Conservation (phyloP, 2,113 vertebrate species). For the Leptodactylus fuscus region DNA sequence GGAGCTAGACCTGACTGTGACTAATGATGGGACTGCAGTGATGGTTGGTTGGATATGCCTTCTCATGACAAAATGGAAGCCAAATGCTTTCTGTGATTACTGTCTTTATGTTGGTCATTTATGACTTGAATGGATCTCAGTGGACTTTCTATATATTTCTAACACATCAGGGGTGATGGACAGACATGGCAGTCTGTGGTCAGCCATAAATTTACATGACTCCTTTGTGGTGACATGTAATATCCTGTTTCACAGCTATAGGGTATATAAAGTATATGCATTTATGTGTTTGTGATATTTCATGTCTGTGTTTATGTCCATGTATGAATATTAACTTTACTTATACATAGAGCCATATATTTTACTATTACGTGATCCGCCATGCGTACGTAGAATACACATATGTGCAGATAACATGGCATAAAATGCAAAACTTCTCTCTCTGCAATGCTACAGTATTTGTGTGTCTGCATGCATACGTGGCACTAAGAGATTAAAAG, state of each 20-base stretch:
- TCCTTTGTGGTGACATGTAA: constrained; percentile 18
- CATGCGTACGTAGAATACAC: neutral
- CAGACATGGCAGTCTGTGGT: neutral
- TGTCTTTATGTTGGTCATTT: neutral
- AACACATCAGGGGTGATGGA: constrained; percentile 15
- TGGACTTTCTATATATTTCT: neutral
- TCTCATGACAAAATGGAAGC: neutral
- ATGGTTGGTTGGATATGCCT: neutral
- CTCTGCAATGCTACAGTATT: neutral
- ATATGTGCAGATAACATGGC: neutral
- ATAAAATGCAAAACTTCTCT: neutral
- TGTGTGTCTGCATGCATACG: constrained; percentile 7
- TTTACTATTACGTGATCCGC: constrained; percentile 13
- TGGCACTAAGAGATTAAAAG: constrained; percentile 11
- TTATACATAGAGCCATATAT: constrained; percentile 33
- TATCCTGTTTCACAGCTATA: neutral
- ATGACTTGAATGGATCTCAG: neutral
- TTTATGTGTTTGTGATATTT: neutral
- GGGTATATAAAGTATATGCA: neutral
- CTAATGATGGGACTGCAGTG: neutral
- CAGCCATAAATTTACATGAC: constrained; percentile 22
- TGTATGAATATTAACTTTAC: neutral
- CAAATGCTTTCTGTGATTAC: neutral
- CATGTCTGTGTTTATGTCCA: neutral
- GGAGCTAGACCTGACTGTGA: constrained; percentile 32